Evolutionary conservation across 2,888 invertebrate genomes (phyloP), one percentile per base, ranked within the genome.

Genomic region (Tryphoninae sp.): DNA sequence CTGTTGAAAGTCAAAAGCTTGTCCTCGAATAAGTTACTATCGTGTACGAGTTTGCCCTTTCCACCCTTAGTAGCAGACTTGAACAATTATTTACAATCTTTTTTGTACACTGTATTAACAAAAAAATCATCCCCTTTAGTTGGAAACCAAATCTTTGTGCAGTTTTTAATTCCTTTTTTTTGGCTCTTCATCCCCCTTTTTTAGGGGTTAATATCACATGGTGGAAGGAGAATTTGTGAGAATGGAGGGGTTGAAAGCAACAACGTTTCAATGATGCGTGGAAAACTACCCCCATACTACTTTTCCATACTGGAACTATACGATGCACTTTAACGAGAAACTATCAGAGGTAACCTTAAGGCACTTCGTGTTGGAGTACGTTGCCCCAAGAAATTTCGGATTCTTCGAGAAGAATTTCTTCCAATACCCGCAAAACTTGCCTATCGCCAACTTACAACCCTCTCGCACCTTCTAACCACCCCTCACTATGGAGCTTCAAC

Each of bases 321-420:
- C 64, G 59, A 81, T 78, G 78, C 64, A 74, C 65, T 81, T 78
- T 81, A 78, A 78, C 78, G 64, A 81, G 74, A 81, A 74, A 71
- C 80, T 65, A 80, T 69, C 65, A 59, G 69, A 65, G 69, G 55
- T 55, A 74, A 81, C 33, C 65, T 16, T 13, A n/a, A 68, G 45
- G 64, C 33, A 76, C 74, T 71, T 69, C 49, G 62, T 13, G 26
- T 22, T 16, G 33, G 33, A 33, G 33, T 11, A 69, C 9, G 42
- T 42, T 16, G 42, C 40, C 13, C 22, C 33, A 33, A 26, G 19
- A 72, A 61, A 67, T 76, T 76, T 53, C 19, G 51, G 40, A 76
- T 65, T 72, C 65, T 71, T 65, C 4, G 42, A 45, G 23, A 71
- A 73, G 62, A 81, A 69, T 81, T 49, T 73, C 64, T 55, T 19